Percentiles rank a stretch among this genome's conserved stretches.
Evolutionary conservation across 2,797 vertebrate species (phyloP).

Genomic region (Chromobotia macracanthus): DNA sequence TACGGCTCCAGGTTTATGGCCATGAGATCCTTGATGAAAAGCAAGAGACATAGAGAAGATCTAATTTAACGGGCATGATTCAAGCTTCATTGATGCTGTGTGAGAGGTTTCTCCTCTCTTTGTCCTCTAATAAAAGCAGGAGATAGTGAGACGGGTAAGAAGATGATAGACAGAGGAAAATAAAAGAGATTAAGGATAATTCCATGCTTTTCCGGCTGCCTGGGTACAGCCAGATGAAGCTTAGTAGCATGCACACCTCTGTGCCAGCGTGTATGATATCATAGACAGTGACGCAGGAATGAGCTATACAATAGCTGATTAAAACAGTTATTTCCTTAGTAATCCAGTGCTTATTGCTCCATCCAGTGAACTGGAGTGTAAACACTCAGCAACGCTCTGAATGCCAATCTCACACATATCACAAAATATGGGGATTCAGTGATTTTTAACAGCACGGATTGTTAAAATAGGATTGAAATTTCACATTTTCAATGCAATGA

Average conservation of each 20-base stretch:
- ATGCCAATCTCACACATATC: slow-evolving; percentile 48
- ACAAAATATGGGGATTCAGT: slow-evolving; percentile 23
- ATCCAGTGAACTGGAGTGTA: slow-evolving; percentile 44
- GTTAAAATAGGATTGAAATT: slow-evolving; percentile 37
- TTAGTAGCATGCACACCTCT: slow-evolving; percentile 43
- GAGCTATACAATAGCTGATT: slow-evolving; percentile 9
- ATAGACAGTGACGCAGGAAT: slow-evolving; percentile 50
- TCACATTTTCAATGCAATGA: slow-evolving; percentile 38
- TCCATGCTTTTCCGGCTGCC: slow-evolving; percentile 54
- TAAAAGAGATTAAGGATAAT: slow-evolving; percentile 54
- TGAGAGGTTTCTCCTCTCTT: slow-evolving; percentile 55
- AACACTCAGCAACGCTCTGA: slow-evolving; percentile 38
- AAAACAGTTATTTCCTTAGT: slow-evolving; percentile 57
- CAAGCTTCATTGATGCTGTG: slow-evolving; percentile 49
- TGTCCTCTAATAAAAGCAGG: slow-evolving; percentile 60
- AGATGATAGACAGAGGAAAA: slow-evolving; percentile 60
- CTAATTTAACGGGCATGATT: slow-evolving; percentile 51
- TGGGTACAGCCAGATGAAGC: slow-evolving; percentile 61
- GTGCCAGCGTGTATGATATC: slow-evolving; percentile 56
- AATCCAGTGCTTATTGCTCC: slow-evolving; percentile 54
- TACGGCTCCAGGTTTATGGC: slow-evolving; percentile 97
- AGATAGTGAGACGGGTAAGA: slow-evolving; percentile 54
- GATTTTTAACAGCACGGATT: slow-evolving; percentile 12
- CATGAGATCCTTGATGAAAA: slow-evolving; percentile 88
- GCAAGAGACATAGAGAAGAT: slow-evolving; percentile 60